Conservation (phyloP, 2,113 vertebrate genomes). For the Ranitomeya variabilis region DNA sequence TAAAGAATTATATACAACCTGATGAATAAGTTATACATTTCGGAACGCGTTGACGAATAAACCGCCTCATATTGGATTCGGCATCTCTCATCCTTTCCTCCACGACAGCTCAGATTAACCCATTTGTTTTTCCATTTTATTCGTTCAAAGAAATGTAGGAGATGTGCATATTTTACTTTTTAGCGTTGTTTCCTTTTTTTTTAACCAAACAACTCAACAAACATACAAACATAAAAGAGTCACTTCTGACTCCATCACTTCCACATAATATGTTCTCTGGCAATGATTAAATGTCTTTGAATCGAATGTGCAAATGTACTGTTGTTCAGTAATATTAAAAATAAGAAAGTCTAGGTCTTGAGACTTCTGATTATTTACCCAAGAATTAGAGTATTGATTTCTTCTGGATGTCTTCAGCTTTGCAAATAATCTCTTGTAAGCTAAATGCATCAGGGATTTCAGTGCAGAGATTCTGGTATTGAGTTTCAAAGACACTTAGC, state of each 20-base stretch:
- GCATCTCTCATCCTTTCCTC: too few species aligned
- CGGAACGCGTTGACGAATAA: too few species aligned
- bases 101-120: too few species aligned
- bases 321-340: constrained; percentile 22
- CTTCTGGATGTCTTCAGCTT: constrained; percentile 37
- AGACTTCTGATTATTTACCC: constrained; percentile 44
- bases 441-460: constrained; percentile 32
- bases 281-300: constrained; percentile 19
- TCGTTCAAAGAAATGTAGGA: too few species aligned
- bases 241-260: not conserved
- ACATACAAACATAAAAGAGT: not conserved
- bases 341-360: constrained; percentile 8
- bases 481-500: not conserved
- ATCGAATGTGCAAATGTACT: constrained; percentile 41
- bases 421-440: constrained; percentile 48
- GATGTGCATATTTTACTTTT: not conserved
- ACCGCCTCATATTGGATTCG: too few species aligned
- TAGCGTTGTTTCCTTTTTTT: not conserved
- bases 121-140: too few species aligned
- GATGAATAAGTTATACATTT: too few species aligned
- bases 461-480: not conserved
- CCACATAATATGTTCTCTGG: not conserved
- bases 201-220: not conserved
- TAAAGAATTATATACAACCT: too few species aligned
- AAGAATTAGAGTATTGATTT: constrained; percentile 41